phyloP scores from a whole-genome alignment of 2,797 vertebrate genomes.

The Novumbra hubbsi region DNA sequence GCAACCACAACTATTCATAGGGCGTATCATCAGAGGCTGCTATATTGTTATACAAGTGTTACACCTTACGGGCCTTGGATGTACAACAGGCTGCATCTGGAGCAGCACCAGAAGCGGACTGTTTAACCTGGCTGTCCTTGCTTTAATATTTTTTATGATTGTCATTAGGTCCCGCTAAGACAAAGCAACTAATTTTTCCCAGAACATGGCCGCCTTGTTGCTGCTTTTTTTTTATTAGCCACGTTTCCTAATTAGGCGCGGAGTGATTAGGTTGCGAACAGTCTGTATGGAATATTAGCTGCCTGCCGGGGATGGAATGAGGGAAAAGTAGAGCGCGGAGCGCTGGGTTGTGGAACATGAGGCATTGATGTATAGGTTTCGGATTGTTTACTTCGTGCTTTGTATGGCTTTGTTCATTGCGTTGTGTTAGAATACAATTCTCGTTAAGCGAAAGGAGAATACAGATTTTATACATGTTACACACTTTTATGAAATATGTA shows the following conservation, averaged over 20 bases:
- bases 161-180: constrained; percentile 56
- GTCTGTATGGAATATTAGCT: constrained; percentile 64
- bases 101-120: neutral
- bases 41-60: constrained; percentile 11
- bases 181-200: constrained; percentile 56
- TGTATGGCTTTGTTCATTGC: constrained; percentile 19
- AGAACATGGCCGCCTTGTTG: constrained; percentile 69
- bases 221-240: constrained; percentile 71
- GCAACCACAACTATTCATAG: constrained; percentile 59
- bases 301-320: constrained; percentile 41
- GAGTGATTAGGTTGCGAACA: constrained; percentile 57
- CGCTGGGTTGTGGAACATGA: neutral
- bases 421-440: neutral
- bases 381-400: constrained; percentile 36
- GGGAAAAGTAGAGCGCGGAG: neutral
- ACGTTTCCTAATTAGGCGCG: constrained; percentile 71
- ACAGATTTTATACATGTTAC: neutral
- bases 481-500: too few relatives aligned
- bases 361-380: neutral
- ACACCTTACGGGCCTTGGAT: neutral
- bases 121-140: constrained; percentile 32
- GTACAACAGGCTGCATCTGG: neutral
- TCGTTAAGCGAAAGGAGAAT: neutral
- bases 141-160: constrained; percentile 63
- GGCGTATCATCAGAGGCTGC: constrained; percentile 50